Evolutionary conservation across 1,140 invertebrate species (phyloP).

Genomic region (Caenorhabditis inopinata): DNA sequence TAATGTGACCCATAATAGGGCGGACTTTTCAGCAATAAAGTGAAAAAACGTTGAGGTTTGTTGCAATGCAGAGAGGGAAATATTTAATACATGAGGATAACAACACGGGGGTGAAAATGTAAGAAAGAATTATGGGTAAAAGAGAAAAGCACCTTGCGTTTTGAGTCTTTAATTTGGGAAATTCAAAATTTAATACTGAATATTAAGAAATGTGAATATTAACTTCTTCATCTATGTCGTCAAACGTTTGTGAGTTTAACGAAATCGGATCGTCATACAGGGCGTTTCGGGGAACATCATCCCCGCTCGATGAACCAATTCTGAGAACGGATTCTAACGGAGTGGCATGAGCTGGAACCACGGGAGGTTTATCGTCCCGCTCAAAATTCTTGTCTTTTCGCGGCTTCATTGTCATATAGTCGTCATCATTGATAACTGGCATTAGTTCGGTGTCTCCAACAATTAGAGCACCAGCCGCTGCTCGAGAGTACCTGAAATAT

Average conservation of each 20-base stretch:
- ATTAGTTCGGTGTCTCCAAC: conserved; percentile 36
- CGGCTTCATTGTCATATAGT: conserved; percentile 52
- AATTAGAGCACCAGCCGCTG: not conserved
- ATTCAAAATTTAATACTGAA: not conserved
- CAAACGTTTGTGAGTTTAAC: not conserved
- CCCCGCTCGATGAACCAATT: not conserved
- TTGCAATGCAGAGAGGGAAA: not conserved
- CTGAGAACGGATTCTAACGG: not conserved
- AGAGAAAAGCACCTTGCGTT: not conserved
- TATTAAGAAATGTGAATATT: conserved; percentile 14
- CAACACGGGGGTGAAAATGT: not conserved
- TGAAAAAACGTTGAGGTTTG: conserved; percentile 7
- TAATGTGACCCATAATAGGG: not conserved
- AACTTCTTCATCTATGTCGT: conserved; percentile 20
- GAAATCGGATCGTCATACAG: conserved; percentile 18
- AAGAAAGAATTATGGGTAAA: conserved; percentile 4
- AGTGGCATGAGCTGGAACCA: not conserved
- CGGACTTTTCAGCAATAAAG: not conserved
- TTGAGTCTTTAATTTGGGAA: not conserved
- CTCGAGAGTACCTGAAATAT: conserved; percentile 33
- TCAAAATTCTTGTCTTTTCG: conserved; percentile 31
- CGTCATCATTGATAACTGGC: conserved; percentile 44
- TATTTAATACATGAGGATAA: not conserved
- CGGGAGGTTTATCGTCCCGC: not conserved
- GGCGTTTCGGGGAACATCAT: not conserved